These are phyloP conservation scores for Colletes collaris DNA, from an alignment of 2,888 invertebrate genomes.

Conservation along the genomic window DNA sequence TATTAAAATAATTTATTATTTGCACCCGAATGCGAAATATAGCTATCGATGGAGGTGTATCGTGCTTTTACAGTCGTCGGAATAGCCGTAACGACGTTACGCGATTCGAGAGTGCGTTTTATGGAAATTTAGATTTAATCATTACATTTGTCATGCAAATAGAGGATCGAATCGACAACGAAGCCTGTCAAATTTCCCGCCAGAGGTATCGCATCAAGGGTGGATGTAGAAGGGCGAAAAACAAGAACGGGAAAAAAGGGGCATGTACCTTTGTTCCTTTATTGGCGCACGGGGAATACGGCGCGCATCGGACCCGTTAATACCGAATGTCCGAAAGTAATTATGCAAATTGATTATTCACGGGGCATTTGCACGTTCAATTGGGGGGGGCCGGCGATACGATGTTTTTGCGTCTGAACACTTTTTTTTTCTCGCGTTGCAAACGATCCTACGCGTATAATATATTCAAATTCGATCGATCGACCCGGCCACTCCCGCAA, in stretches of 20 bases:
- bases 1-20: too few species aligned
- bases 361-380: conserved; percentile 52
- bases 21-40: too few species aligned
- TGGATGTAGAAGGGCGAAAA: conserved; percentile 34
- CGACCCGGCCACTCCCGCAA: conserved; percentile 7
- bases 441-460: conserved; percentile 23
- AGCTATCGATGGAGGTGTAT: too few species aligned
- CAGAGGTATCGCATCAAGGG: conserved; percentile 54
- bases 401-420: conserved; percentile 28
- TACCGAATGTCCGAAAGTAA: conserved; percentile 62
- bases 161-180: conserved; percentile 28
- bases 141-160: conserved; percentile 32
- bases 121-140: conserved; percentile 15
- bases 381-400: conserved; percentile 33
- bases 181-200: conserved; percentile 53
- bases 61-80: too few species aligned
- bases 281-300: conserved; percentile 57
- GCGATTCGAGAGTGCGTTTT: background rate
- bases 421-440: conserved; percentile 6
- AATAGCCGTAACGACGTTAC: conserved; percentile 4
- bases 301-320: conserved; percentile 49
- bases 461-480: conserved; percentile 27
- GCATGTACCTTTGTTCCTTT: conserved; percentile 60
- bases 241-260: conserved; percentile 28
- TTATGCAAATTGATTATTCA: conserved; percentile 61